phyloP scores from a whole-genome alignment of 2,113 vertebrate genomes.

The Cardinalis cardinalis region DNA sequence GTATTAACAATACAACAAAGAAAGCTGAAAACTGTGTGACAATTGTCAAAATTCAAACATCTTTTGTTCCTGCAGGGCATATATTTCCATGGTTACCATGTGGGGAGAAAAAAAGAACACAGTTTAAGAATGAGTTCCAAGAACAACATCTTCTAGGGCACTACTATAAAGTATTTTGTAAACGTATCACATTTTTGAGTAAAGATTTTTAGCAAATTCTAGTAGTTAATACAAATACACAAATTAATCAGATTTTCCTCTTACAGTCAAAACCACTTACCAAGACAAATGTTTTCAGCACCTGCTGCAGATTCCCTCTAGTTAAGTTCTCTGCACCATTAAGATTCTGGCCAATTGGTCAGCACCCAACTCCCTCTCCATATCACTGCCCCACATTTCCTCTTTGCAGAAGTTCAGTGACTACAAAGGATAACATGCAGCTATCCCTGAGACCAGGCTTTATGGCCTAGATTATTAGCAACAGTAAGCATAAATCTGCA shows the following conservation, averaged over 20 bases:
- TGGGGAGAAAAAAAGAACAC: neutral
- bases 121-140: slow-evolving; percentile 27
- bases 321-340: neutral
- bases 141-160: slow-evolving; percentile 12
- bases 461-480: neutral
- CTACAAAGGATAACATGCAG: neutral
- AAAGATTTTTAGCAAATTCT: neutral
- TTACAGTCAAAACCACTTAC: neutral
- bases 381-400: neutral
- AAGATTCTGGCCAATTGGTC: neutral
- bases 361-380: neutral
- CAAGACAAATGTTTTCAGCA: neutral
- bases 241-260: neutral
- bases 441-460: neutral
- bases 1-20: neutral
- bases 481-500: neutral
- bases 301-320: neutral
- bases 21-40: neutral
- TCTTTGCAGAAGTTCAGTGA: neutral
- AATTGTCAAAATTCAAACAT: neutral
- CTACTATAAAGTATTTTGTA: neutral
- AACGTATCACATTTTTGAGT: neutral
- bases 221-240: neutral
- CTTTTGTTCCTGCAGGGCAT: neutral
- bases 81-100: slow-evolving; percentile 19